phyloP scores from a whole-genome alignment of 92 coral and sea anemone species.

The Diadumene lineata region DNA sequence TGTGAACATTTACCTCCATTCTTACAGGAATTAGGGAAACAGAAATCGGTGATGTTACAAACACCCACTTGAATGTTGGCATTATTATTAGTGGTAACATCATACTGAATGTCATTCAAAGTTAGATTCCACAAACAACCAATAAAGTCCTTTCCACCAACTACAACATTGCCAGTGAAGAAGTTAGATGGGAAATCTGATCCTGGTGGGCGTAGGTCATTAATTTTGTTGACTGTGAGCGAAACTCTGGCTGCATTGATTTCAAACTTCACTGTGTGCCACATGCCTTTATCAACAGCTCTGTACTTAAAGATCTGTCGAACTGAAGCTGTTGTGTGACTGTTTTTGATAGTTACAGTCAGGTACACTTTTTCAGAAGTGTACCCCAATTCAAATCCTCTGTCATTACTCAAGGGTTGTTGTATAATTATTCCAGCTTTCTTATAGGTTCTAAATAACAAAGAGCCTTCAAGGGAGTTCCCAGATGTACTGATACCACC shows the following conservation, averaged over 20 bases:
- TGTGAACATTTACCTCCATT: constrained; percentile 61
- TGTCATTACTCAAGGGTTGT: constrained; percentile 16
- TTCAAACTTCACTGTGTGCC: constrained; percentile 53
- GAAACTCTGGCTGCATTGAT: constrained; percentile 16
- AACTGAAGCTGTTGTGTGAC: constrained; percentile 37
- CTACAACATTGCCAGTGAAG: constrained; percentile 28
- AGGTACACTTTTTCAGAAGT: constrained; percentile 12
- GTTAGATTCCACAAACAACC: constrained; percentile 69
- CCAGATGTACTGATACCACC: background rate
- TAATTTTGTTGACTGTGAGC: constrained; percentile 26
- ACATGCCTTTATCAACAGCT: constrained; percentile 60
- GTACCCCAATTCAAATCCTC: constrained; percentile 34
- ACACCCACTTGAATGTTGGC: constrained; percentile 13
- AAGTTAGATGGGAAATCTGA: constrained; percentile 26
- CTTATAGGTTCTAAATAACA: constrained; percentile 62
- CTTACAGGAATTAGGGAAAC: constrained; percentile 67
- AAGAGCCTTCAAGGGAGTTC: constrained; percentile 31
- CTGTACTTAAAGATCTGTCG: constrained; percentile 22
- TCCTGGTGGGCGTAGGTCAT: constrained; percentile 23
- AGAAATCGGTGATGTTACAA: constrained; percentile 80
- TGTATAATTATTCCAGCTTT: constrained; percentile 34
- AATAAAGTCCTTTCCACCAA: constrained; percentile 51
- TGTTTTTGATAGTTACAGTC: constrained; percentile 18
- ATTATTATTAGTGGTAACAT: constrained; percentile 1
- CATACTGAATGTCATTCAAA: constrained; percentile 28